Evolutionary conservation across 2,113 vertebrate species (phyloP).

Genomic region (Albula goreensis): DNA sequence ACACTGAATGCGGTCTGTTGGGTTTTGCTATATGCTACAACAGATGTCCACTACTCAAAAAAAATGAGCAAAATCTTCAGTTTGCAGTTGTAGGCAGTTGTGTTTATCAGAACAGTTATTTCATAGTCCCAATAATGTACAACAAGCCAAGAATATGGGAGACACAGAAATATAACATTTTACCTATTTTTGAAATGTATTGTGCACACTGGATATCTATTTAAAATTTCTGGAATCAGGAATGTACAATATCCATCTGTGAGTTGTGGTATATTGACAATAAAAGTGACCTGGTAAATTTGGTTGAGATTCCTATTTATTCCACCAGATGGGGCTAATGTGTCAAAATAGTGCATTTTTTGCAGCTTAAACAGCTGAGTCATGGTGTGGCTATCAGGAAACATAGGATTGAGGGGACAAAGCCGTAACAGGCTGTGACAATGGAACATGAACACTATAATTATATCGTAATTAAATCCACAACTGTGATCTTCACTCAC

Average conservation of each 20-base stretch:
- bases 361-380: constrained; percentile 59
- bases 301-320: constrained; percentile 48
- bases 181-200: constrained; percentile 56
- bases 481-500: constrained; percentile 44
- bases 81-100: constrained; percentile 68
- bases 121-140: constrained; percentile 56
- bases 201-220: constrained; percentile 59
- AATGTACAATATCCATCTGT: constrained; percentile 65
- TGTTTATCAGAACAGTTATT: constrained; percentile 39
- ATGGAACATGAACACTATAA: constrained; percentile 52
- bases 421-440: constrained; percentile 49
- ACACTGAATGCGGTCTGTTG: constrained; percentile 52
- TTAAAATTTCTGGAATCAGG: constrained; percentile 54
- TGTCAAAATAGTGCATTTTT: constrained; percentile 60
- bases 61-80: constrained; percentile 60
- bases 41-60: constrained; percentile 53
- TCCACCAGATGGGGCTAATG: constrained; percentile 56
- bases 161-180: constrained; percentile 61
- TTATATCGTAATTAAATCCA: constrained; percentile 55
- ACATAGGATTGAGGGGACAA: constrained; percentile 43
- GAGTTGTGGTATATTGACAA: constrained; percentile 56
- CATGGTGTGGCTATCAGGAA: constrained; percentile 53
- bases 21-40: constrained; percentile 56
- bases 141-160: constrained; percentile 55
- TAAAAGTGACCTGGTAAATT: constrained; percentile 26